Base-by-base conservation (phyloP, 2,888 invertebrate species). In the Platycheirus rosarum region DNA sequence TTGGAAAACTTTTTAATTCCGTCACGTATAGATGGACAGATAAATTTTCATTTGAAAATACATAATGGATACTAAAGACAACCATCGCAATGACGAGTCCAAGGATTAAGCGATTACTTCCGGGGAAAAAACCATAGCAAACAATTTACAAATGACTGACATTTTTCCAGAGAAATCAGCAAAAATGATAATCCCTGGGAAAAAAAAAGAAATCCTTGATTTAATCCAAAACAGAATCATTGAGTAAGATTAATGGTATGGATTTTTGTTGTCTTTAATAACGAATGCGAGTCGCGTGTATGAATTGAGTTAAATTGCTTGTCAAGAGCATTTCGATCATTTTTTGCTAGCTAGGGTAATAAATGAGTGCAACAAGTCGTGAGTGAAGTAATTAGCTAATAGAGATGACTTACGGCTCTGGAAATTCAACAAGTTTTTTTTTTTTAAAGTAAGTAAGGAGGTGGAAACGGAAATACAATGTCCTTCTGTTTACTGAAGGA, bases 71-170 rank as follows among this genome's bases (percentile, higher is more conserved):
- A 42, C 44, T 49, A 79, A 65, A 37, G 69, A 53, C 44, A 20
- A 55, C 32, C 65, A 71, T 79, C 55, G 68, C 63, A 69, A 51
- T 63, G 69, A 7, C 7, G 42, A 57, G 63, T 23, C 18, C 42
- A 44, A 57, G 71, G 71, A 63, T 53, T 44, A 71, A 23, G 18
- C 44, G 51, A 42, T 51, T 51, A 71, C 18, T 9, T 26, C 37
- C 48, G 2, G 26, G 6, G 29, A 18, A 2, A 26, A 8, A 42
- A 62, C 49, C 40, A 60, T 26, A 13, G 37, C 37, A 60, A 29
- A 68, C 40, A 49, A 37, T 44, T 68, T 20, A 76, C 53, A 73
- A 78, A 78, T 79, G 79, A 57, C 42, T 14, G 29, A 23, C 35
- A 68, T 74, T 74, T 69, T 32, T 63, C 74, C 55, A 53, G n/a